Evolutionary conservation across 2,888 invertebrate species (phyloP), one percentile per base, ranked within the genome.

Genomic region (Polietes domitor): DNA sequence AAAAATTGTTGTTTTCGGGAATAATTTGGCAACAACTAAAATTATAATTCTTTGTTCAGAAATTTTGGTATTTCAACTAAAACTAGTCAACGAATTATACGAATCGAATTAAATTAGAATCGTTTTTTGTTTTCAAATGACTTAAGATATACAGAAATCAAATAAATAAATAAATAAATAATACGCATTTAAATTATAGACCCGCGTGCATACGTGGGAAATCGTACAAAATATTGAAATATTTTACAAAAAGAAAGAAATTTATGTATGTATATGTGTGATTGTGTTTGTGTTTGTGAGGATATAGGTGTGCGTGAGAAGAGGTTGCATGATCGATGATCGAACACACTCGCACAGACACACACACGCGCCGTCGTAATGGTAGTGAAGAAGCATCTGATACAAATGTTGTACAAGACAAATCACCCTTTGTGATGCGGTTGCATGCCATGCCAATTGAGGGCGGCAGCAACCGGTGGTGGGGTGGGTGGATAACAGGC

Each of bases 51-150:
- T 28, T 37, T 72, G n/a, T 47, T 73, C 17, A 63, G 17, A 65
- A 73, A 73, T 43, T 73, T 58, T 58, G 68, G n/a, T 68, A 10
- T 24, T 15, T 58, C 58, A 73, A 58, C 61, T 84, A 84, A 81
- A 84, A 84, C 84, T 84, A 84, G 84, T 84, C 84, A 84, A 84
- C 84, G 84, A 84, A 77, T 77, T 58, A 32, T 76, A 58, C 61
- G 72, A 77, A 65, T 37, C n/a, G n/a, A 32, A 55, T 24, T 43
- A 21, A 76, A 63, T 77, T 55, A 32, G 55, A 43, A 78, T 53
- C 68, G 41, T 73, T 58, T 73, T n/a, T 37, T 32, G 72, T 71
- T 37, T 80, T 83, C 68, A 55, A 55, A 68, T 73, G 32, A 76
- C 68, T 43, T 68, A 68, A 10, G 10, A 58, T 15, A 58, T 58